Base-by-base conservation (phyloP, 2,888 invertebrate genomes). In the Steinernema scapterisci region DNA sequence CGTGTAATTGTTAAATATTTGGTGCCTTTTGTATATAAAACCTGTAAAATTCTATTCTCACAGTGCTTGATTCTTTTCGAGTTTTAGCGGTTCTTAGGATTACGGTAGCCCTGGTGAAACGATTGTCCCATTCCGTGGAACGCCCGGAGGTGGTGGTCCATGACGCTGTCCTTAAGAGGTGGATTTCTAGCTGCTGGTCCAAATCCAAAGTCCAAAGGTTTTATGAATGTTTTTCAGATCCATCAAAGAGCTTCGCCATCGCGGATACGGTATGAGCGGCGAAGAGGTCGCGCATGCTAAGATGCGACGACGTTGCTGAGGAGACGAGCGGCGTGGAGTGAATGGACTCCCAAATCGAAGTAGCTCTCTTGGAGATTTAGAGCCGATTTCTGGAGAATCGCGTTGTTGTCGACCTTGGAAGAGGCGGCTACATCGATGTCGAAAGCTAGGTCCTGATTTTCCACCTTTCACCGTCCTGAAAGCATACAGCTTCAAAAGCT, bases 261-360 rank as follows among this genome's bases (percentile, higher is more conserved):
- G 80, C 80, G 27, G 82, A 81, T 44, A 89, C 85, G 5, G 89
- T 88, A 9, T 88, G 87, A 73, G 87, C 85, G 21, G 80, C 76
- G 77, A 89, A 89, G 63, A 89, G 81, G 73, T 89, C 89, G 63
- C 84, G 83, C 54, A 89, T 88, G 21, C 85, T 79, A 74, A 89
- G 72, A 52, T 84, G 83, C 81, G 21, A 80, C 80, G 7, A 88
- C 79, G 72, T 81, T 81, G 52, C 78, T 80, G 73, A 88, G 82
- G 21, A 89, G 83, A 75, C 88, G 86, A 51, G 88, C 86, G n/a
- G 89, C 89, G 71, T 88, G 80, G 19, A 89, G 83, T 5, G 89
- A 89, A 76, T 89, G 89, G 5, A 89, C 89, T 80, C 89, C 89
- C 13, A 89, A 81, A 78, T 89, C 89, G 81, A 89, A 89, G 85